Evolutionary conservation across 1,140 invertebrate genomes (phyloP).

Genomic region (Antheraea pernyi): DNA sequence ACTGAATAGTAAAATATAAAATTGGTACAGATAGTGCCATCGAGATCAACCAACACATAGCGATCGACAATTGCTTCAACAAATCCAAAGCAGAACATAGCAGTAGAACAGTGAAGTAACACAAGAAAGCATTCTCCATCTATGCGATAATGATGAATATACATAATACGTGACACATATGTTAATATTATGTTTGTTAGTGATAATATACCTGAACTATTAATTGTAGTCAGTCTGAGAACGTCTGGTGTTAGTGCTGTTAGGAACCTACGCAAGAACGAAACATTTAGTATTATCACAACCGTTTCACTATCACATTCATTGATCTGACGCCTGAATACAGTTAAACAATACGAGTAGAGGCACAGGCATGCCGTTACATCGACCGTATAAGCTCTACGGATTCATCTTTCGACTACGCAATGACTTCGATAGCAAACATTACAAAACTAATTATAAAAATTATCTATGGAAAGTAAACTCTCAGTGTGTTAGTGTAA

Average conservation of each 20-base stretch:
- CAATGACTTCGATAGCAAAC: too few species aligned
- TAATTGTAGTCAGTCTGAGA: conserved; percentile 77
- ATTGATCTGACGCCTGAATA: too few species aligned
- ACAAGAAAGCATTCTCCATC: conserved; percentile 72
- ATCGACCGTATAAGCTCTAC: too few species aligned
- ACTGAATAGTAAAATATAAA: neutral
- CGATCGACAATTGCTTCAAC: neutral
- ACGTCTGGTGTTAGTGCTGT: conserved; percentile 78
- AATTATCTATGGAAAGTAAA: neutral
- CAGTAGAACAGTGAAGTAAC: conserved; percentile 32
- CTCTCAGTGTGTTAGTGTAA: neutral
- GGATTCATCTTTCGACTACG: too few species aligned
- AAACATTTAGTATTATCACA: conserved; percentile 5
- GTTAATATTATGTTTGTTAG: conserved; percentile 43
- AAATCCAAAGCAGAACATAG: neutral
- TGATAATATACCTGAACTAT: conserved; percentile 69
- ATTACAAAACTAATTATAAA: neutral
- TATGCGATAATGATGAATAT: conserved; percentile 37
- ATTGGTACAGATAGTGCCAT: neutral
- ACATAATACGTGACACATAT: conserved; percentile 24
- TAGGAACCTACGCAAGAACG: conserved; percentile 74
- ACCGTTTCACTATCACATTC: neutral
- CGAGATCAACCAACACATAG: neutral
- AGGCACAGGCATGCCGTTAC: too few species aligned
- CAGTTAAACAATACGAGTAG: too few species aligned